phyloP scores from a whole-genome alignment of 2,797 vertebrate genomes.

The Falco cherrug region DNA sequence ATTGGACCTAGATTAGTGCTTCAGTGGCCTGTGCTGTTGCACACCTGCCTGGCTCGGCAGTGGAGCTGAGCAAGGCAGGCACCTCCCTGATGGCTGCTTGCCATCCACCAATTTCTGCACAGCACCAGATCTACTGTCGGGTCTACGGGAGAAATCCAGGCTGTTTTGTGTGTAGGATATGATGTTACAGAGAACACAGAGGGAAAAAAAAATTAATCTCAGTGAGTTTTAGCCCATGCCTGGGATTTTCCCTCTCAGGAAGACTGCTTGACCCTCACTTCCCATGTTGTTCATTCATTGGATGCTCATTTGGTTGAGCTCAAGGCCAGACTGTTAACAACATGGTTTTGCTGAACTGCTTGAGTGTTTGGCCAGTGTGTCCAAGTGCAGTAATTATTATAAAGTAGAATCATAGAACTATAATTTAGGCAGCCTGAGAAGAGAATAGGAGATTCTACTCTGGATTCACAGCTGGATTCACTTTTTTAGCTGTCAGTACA shows the following conservation, averaged over 20 bases:
- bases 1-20: not conserved
- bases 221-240: not conserved
- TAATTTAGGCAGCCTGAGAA: not conserved
- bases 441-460: not conserved
- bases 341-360: not conserved
- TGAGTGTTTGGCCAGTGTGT: not conserved
- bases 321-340: not conserved
- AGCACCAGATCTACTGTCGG: not conserved
- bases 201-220: not conserved
- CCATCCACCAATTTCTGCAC: not conserved
- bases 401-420: not conserved
- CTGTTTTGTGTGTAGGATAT: not conserved
- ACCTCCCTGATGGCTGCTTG: fast-evolving
- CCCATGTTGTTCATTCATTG: not conserved
- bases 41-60: not conserved
- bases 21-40: not conserved
- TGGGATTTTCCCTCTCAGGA: not conserved
- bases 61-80: not conserved
- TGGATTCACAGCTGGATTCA: not conserved
- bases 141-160: not conserved
- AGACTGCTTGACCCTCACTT: not conserved
- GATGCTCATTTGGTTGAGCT: not conserved
- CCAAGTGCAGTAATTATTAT: not conserved
- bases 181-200: not conserved
- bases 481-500: not conserved